Base-by-base conservation (phyloP, 1,140 invertebrate genomes). In the Batillaria attramentaria region DNA sequence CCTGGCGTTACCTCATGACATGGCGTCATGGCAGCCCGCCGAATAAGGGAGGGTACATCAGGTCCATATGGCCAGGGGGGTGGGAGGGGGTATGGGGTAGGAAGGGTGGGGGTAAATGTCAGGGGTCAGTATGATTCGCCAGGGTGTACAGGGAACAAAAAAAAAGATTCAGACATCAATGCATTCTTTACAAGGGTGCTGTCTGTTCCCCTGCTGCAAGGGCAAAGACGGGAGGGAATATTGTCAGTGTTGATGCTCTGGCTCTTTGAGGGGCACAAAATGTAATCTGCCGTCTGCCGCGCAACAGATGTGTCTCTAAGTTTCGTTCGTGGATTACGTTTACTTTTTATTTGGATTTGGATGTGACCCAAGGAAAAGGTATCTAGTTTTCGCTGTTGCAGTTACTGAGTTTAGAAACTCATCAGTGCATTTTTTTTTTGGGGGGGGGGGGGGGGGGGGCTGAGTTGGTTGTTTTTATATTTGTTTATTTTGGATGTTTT, bases 1-100 rank as follows among this genome's bases (percentile, higher is more conserved):
- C 57, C n/a, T n/a, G 57, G 10, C 57, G 57, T 60, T 60, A 60
- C 57, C 57, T 60, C 57, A 60, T 24, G 10, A 28, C 57, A 28
- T 5, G 57, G 57, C 57, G 24, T 60, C 57, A 60, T 60, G 57
- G 57, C 57, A 28, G 57, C 57, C 57, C 57, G 57, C 57, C 57
- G 24, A 60, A 60, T 60, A 60, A n/a, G 57, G 57, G 57, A 60
- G 57, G 31, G 57, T 5, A 60, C 8, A 60, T 60, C 20, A 28
- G 57, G 46, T 8, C 24, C 10, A 24, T 50, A 13, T 8, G 46
- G 10, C 46, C 46, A 50, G 10, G 46, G 10, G 24, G 10, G 46
- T 50, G 10, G 24, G 10, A 13, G 46, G 10, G 46, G 10, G 46
- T 50, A 4, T 28, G 20, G 20, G 6, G 6, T 60, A n/a, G 57